Base-by-base conservation (phyloP, 2,113 vertebrate genomes). In the Nycticebus coucang region DNA sequence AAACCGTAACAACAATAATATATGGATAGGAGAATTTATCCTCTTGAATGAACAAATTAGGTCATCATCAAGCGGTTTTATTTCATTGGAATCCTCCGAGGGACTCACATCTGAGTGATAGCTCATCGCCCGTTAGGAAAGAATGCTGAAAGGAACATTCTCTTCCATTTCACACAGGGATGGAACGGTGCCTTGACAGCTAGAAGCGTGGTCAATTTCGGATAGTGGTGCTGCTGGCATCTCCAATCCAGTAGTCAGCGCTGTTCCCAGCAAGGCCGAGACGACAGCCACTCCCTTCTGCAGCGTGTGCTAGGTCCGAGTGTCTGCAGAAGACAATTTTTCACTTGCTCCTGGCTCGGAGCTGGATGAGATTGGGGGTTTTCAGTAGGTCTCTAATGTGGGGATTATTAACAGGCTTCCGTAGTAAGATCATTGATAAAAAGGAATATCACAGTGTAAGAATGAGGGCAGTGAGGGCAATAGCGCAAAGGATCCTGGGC, bases 31-130 rank as follows among this genome's bases (percentile, higher is more conserved):
- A 12, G 86, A 82, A 50, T 82, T 89, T 50, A 80, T 90, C 79
- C 59, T 91, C 79, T 26, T 72, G 88, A 95, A 86, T 35, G 93
- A 94, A 83, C 57, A 62, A 92, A 83, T 66, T 55, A 62, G 87
- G 82, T 90, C 82, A 81, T 30, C 22, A 0, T 24, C 90, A 91
- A 62, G 82, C 45, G 50, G 59, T 53, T 84, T 71, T 45, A 41
- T 69, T 45, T 71, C 18, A 33, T 14, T 62, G 66, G 81, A 75
- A 64, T 68, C 35, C 83, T n/a, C 2, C 0, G 37, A 84, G 83
- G 50, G 8, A 1, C 84, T 89, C 37, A 6, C 35, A n/a, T 7
- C 12, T 41, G 72, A 53, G 64, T 50, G 81, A 15, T 2, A 0
- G 53, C 45, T 41, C 60, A 71, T 62, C 30, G n/a, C 9, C 8